These are phyloP conservation scores for Cyphomyrus plagiostoma DNA, from an alignment of 2,113 vertebrate species.

Conservation along the genomic window DNA sequence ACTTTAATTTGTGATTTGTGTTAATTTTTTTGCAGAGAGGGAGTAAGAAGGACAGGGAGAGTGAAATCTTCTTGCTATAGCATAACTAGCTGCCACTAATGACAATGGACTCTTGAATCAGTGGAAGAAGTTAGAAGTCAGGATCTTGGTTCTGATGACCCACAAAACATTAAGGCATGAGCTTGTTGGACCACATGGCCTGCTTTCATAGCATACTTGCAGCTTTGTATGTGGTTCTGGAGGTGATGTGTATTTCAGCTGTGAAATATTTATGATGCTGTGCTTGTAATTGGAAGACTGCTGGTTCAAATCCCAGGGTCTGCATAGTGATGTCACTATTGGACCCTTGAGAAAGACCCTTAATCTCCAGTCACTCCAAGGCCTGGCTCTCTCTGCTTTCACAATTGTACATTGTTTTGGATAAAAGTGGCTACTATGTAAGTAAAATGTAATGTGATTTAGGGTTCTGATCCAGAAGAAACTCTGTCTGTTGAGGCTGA, in stretches of 20 bases:
- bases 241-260: background rate
- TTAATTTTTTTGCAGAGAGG: background rate
- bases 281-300: background rate
- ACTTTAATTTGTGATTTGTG: background rate
- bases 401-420: background rate
- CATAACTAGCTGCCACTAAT: background rate
- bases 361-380: background rate
- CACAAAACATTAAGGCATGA: background rate
- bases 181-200: background rate
- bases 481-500: constrained; percentile 19
- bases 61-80: background rate
- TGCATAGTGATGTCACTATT: background rate
- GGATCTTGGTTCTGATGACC: background rate
- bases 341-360: background rate
- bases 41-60: background rate
- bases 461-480: background rate
- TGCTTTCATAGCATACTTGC: background rate
- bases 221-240: background rate
- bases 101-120: background rate
- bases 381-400: background rate
- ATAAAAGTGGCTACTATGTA: background rate
- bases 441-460: constrained; percentile 17
- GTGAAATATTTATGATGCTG: background rate
- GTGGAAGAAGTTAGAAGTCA: background rate
- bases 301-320: background rate